phyloP scores from a whole-genome alignment of 2,888 invertebrate species.

The Cremastinae sp. region DNA sequence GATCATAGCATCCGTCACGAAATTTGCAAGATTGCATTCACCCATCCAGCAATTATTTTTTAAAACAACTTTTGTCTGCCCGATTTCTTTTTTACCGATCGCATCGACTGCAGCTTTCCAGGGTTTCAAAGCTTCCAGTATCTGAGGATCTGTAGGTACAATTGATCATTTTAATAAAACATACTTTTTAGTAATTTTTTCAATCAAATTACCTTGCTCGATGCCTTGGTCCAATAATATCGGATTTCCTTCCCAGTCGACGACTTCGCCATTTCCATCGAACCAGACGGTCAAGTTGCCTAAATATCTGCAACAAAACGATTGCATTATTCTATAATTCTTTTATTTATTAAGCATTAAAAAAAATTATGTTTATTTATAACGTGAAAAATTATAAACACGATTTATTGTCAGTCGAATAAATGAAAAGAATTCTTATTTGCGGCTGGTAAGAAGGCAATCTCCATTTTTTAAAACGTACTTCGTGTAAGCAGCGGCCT shows the following conservation, averaged over 20 bases:
- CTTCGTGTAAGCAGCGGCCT: conserved; percentile 87
- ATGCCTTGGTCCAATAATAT: conserved; percentile 85
- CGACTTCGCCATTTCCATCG: conserved; percentile 85
- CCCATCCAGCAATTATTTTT: conserved; percentile 82
- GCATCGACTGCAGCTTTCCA: conserved; percentile 84
- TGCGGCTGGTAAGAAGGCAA: neutral
- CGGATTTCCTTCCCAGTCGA: conserved; percentile 87
- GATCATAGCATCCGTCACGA: conserved; percentile 87
- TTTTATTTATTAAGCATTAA: neutral
- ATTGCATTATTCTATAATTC: neutral
- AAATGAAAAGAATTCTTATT: neutral
- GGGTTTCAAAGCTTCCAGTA: conserved; percentile 83
- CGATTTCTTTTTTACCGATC: conserved; percentile 83
- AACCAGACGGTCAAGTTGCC: conserved; percentile 89
- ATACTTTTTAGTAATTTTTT: neutral
- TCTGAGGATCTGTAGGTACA: conserved; percentile 82
- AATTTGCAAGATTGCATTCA: conserved; percentile 89
- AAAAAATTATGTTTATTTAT: neutral
- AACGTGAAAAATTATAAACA: no score
- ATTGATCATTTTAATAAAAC: neutral
- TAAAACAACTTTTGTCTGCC: conserved; percentile 83
- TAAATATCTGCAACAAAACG: conserved; percentile 83
- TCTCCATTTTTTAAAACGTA: conserved; percentile 39
- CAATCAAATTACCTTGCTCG: conserved; percentile 83
- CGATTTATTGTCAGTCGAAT: neutral